Conservation (phyloP, 1,140 invertebrate genomes). For the Heliconius hermathena region DNA sequence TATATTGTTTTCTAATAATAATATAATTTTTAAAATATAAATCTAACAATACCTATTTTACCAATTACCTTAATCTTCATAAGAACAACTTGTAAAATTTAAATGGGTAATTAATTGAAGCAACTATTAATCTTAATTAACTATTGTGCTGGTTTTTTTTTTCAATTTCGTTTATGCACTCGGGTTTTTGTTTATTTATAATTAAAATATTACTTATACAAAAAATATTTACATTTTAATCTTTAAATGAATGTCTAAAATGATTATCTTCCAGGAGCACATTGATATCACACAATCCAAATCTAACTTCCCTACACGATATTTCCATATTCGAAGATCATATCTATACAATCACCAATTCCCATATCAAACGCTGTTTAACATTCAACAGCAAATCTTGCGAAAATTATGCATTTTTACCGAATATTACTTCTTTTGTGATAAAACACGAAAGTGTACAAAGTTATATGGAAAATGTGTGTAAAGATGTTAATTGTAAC, state of each 20-base stretch:
- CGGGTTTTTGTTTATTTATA: no score
- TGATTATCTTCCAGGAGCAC: slow-evolving; percentile 9
- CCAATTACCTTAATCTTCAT: no score
- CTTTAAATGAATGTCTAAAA: background rate
- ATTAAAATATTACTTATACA: no score
- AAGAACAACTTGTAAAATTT: no score
- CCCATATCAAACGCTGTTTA: slow-evolving; percentile 81
- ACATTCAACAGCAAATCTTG: slow-evolving; percentile 78
- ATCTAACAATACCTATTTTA: no score
- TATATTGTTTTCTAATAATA: no score
- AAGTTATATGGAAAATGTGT: slow-evolving; percentile 73
- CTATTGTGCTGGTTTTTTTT: no score
- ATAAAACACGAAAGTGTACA: slow-evolving; percentile 83
- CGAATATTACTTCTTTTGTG: slow-evolving; percentile 80
- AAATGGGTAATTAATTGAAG: no score
- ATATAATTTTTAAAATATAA: no score
- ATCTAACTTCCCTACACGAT: slow-evolving; percentile 59
- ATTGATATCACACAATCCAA: background rate
- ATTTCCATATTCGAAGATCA: slow-evolving; percentile 84
- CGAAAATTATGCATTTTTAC: slow-evolving; percentile 66
- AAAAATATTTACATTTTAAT: no score
- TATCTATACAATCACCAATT: slow-evolving; percentile 82
- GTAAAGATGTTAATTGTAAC: slow-evolving; percentile 75
- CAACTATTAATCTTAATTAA: no score
- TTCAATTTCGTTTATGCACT: no score